phyloP scores from a whole-genome alignment of 2,797 vertebrate genomes.

The Anableps anableps region DNA sequence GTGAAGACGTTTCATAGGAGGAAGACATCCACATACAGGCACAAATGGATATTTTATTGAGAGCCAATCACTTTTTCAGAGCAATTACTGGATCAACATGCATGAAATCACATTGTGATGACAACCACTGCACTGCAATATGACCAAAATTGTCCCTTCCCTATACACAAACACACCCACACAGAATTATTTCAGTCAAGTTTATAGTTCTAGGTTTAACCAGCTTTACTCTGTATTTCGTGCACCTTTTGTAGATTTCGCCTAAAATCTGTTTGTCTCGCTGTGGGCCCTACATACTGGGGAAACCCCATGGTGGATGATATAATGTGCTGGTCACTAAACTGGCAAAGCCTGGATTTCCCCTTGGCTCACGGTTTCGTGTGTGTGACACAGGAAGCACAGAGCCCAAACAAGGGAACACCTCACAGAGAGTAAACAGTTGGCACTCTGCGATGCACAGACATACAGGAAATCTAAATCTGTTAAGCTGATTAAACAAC shows the following conservation, averaged over 20 bases:
- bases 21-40: conserved; percentile 6
- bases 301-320: conserved; percentile 66
- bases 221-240: conserved; percentile 20
- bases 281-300: conserved; percentile 27
- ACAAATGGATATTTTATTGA: conserved; percentile 6
- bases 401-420: conserved; percentile 51
- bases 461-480: conserved; percentile 26
- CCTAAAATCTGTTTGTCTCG: conserved; percentile 14
- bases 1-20: conserved; percentile 36
- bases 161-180: conserved; percentile 25
- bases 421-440: conserved; percentile 56
- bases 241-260: conserved; percentile 19
- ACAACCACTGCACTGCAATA: conserved; percentile 45
- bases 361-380: conserved; percentile 59
- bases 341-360: conserved; percentile 69
- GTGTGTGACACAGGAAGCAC: conserved; percentile 63
- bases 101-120: conserved; percentile 24
- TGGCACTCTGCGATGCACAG: conserved; percentile 35
- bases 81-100: conserved; percentile 17
- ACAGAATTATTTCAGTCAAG: conserved; percentile 21
- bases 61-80: conserved; percentile 32
- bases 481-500: conserved; percentile 5
- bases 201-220: conserved; percentile 33
- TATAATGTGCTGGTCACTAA: conserved; percentile 68
- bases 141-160: conserved; percentile 39